Evolutionary conservation across 2,113 vertebrate species (phyloP).

Genomic region (Vicugna pacos): DNA sequence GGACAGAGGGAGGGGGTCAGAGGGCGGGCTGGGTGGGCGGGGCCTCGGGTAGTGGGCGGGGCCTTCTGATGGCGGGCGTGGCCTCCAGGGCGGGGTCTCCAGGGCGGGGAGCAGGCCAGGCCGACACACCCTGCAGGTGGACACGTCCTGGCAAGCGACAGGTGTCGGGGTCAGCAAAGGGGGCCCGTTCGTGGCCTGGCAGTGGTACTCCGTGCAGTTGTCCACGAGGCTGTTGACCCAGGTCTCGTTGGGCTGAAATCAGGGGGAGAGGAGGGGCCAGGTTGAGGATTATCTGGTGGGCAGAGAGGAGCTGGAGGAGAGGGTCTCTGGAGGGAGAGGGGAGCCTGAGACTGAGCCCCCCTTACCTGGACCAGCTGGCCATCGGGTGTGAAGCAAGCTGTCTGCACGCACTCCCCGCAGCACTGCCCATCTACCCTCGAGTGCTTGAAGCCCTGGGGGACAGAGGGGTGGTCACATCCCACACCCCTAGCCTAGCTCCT

Average conservation of each 20-base stretch:
- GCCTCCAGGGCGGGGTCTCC: neutral
- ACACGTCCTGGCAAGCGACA: neutral
- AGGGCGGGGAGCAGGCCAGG: neutral
- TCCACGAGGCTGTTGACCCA: slow-evolving; percentile 79
- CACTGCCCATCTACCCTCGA: slow-evolving; percentile 81
- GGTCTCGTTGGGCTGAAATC: slow-evolving; percentile 86
- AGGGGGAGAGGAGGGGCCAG: neutral
- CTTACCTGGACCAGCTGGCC: slow-evolving; percentile 73
- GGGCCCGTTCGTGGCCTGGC: slow-evolving; percentile 82
- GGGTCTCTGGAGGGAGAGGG: neutral
- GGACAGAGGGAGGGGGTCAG: neutral
- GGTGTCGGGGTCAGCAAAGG: slow-evolving; percentile 71
- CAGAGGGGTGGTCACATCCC: neutral
- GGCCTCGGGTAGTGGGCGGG: neutral
- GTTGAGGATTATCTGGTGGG: rapidly evolving
- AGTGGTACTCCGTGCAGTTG: slow-evolving; percentile 90
- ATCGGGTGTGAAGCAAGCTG: slow-evolving; percentile 80
- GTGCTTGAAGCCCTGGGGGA: slow-evolving; percentile 88
- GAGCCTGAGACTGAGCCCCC: neutral
- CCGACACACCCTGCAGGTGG: slow-evolving; percentile 60
- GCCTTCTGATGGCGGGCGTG: rapidly evolving
- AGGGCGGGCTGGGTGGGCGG: rapidly evolving
- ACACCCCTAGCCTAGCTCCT: no score
- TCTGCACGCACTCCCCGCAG: slow-evolving; percentile 90
- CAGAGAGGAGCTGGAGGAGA: rapidly evolving